phyloP scores from a whole-genome alignment of 2,113 vertebrate genomes.

The Brevimyrus niger region DNA sequence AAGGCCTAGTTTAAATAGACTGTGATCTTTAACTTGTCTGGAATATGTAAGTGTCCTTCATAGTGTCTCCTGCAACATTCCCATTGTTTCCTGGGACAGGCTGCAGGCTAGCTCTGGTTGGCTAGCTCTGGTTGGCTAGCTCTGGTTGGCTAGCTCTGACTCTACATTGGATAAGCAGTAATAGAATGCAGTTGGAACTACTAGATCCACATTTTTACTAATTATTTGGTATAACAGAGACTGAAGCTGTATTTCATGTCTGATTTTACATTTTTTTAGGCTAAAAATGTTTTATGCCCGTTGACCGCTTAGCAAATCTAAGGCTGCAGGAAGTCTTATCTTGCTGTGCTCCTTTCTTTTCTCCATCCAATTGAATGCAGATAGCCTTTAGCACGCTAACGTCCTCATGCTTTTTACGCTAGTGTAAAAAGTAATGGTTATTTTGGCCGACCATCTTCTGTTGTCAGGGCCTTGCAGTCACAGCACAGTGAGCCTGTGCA shows the following conservation, averaged over 20 bases:
- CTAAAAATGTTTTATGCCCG: neutral
- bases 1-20: neutral
- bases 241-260: neutral
- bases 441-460: neutral
- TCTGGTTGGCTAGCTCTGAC: neutral
- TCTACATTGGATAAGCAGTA: neutral
- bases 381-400: neutral
- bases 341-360: neutral
- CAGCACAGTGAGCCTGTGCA: neutral
- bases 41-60: neutral
- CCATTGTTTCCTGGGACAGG: neutral
- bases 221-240: neutral
- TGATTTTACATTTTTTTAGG: neutral
- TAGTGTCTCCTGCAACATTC: neutral
- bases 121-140: neutral
- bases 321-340: neutral
- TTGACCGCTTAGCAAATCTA: neutral
- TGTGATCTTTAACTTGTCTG: neutral
- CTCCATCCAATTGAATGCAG: neutral
- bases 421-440: neutral
- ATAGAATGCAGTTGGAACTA: neutral
- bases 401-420: neutral
- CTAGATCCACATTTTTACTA: neutral
- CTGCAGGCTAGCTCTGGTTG: neutral
- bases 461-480: neutral